phyloP scores from a whole-genome alignment of 2,113 vertebrate genomes.

The Calyptommatus sinebrachiatus region DNA sequence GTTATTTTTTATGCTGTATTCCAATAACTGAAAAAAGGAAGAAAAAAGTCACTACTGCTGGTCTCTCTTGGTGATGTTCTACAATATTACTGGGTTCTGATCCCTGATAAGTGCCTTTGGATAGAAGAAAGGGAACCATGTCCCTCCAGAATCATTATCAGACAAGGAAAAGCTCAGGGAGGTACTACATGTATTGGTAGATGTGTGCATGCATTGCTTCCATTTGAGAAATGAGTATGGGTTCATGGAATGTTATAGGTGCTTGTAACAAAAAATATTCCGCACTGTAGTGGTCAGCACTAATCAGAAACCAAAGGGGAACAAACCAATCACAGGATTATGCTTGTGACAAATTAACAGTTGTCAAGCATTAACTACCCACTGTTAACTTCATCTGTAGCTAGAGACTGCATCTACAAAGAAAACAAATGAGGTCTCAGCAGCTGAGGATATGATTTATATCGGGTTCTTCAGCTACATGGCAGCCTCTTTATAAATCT shows the following conservation, averaged over 20 bases:
- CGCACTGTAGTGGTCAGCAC: too few species aligned
- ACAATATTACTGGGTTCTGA: background rate
- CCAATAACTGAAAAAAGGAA: background rate
- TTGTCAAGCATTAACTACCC: background rate
- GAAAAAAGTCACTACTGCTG: background rate
- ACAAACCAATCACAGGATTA: background rate
- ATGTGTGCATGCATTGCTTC: background rate
- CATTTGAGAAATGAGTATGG: background rate
- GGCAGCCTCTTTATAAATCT: background rate
- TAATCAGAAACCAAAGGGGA: background rate
- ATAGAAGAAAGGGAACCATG: background rate
- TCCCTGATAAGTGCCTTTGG: background rate
- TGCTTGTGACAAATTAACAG: background rate
- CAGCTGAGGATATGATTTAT: background rate
- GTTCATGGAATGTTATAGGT: background rate
- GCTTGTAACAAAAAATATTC: background rate
- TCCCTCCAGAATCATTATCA: background rate
- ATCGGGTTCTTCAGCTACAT: background rate
- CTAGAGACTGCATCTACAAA: background rate
- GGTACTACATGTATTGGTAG: background rate
- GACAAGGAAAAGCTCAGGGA: background rate
- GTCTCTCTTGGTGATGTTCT: background rate
- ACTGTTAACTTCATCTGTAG: too few species aligned
- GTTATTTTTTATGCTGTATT: background rate
- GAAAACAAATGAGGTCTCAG: background rate